Conservation (phyloP, 2,797 vertebrate species). For the Sebastes aleutianus region DNA sequence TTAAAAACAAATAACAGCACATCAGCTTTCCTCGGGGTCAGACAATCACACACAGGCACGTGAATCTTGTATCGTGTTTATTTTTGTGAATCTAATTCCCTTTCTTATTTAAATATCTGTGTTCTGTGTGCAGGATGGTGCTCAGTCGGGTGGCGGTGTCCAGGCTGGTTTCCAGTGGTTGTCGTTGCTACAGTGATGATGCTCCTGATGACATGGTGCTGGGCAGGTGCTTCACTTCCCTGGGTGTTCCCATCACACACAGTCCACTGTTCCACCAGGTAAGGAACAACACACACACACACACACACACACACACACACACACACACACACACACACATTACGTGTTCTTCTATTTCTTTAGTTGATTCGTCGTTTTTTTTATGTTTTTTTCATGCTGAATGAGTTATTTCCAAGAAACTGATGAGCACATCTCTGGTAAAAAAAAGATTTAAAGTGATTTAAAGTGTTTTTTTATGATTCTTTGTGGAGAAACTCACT, state of each 20-base stretch:
- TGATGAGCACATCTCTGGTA: no score
- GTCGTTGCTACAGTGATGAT: constrained; percentile 88
- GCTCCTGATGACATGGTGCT: constrained; percentile 96
- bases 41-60: no score
- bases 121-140: constrained; percentile 85
- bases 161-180: constrained; percentile 85
- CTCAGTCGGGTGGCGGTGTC: constrained; percentile 87
- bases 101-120: neutral
- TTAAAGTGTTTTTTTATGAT: neutral
- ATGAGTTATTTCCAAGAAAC: no score
- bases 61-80: no score
- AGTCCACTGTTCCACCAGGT: constrained; percentile 97
- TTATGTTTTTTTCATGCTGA: no score
- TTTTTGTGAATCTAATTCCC: no score
- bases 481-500: neutral
- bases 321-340: neutral
- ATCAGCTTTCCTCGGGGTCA: no score
- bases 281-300: neutral
- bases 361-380: no score
- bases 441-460: neutral
- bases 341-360: neutral
- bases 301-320: neutral
- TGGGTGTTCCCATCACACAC: constrained; percentile 88
- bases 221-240: constrained; percentile 89
- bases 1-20: no score